Percentiles rank a stretch among this genome's conserved stretches.
phyloP scores from a whole-genome alignment of 1,140 invertebrate genomes.

The Bombus turneri region DNA sequence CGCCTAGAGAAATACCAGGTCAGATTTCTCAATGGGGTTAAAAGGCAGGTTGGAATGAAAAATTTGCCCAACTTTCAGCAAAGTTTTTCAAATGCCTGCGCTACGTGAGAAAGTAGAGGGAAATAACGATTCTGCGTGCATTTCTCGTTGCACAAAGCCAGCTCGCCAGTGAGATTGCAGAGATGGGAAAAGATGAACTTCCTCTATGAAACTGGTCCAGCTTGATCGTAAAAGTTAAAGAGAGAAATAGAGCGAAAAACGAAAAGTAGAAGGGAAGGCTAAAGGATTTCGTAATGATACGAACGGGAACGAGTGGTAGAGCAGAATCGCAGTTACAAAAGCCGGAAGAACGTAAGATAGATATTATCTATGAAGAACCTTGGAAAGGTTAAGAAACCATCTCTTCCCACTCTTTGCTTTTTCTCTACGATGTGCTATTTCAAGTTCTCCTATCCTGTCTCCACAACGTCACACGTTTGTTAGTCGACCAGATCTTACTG shows the following conservation, averaged over 20 bases:
- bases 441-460: neutral
- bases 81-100: neutral
- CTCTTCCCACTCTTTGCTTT: constrained; percentile 5
- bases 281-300: constrained; percentile 32
- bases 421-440: constrained; percentile 26
- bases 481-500: neutral
- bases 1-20: neutral
- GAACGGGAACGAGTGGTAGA: neutral
- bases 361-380: constrained; percentile 8
- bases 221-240: constrained; percentile 49
- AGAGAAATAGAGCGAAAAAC: constrained; percentile 43
- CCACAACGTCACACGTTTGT: too few relatives aligned
- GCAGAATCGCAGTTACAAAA: neutral
- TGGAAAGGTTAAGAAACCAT: neutral
- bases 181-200: constrained; percentile 5
- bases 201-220: constrained; percentile 22
- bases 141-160: constrained; percentile 15
- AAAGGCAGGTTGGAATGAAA: neutral
- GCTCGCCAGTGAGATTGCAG: neutral
- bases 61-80: neutral
- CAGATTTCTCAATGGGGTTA: neutral
- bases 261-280: neutral
- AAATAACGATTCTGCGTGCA: constrained; percentile 3
- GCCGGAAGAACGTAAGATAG: neutral
- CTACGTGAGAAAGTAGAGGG: neutral